A percentile compares a stretch with the other conserved stretches of the same genome.
Conservation (phyloP, 2,113 vertebrate genomes). For the Chaetodon auriga region DNA sequence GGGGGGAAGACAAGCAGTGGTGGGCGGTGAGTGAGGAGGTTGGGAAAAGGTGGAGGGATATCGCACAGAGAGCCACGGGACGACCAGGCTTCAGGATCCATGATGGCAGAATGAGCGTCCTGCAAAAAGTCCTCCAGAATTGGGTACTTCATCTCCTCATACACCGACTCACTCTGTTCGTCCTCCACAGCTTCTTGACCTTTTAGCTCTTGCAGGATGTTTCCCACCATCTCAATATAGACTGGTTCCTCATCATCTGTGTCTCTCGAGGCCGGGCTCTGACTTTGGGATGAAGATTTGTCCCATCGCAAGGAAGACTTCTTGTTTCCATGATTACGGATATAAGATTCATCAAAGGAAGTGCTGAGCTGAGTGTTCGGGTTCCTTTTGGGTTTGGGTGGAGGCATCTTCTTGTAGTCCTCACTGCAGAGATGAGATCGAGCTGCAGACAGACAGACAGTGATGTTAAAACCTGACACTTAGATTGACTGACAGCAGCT, state of each 20-base stretch:
- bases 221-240: conserved; percentile 99
- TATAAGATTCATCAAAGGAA: conserved; percentile 94
- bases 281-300: conserved; percentile 86
- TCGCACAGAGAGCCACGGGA: conserved; percentile 89
- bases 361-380: conserved; percentile 98
- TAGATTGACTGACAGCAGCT: background rate
- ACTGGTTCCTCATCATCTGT: conserved; percentile 94
- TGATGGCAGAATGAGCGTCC: conserved; percentile 87
- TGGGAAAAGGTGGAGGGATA: conserved; percentile 96
- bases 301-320: conserved; percentile 86
- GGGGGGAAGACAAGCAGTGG: conserved; percentile 95
- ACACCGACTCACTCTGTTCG: conserved; percentile 94
- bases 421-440: conserved; percentile 90
- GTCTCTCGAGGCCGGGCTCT: conserved; percentile 84
- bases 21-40: conserved; percentile 93
- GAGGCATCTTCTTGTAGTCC: conserved; percentile 95
- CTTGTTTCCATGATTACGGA: conserved; percentile 85
- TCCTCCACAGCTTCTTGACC: conserved; percentile 83
- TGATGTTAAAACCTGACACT: background rate
- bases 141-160: conserved; percentile 98
- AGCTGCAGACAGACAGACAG: conserved; percentile 73
- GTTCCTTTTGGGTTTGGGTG: conserved; percentile 96
- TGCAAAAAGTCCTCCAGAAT: conserved; percentile 90
- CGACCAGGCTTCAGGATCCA: conserved; percentile 87
- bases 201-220: conserved; percentile 90